These are phyloP conservation scores for Tyrophagus putrescentiae DNA, from an alignment of 1,140 invertebrate genomes.

Conservation along the genomic window DNA sequence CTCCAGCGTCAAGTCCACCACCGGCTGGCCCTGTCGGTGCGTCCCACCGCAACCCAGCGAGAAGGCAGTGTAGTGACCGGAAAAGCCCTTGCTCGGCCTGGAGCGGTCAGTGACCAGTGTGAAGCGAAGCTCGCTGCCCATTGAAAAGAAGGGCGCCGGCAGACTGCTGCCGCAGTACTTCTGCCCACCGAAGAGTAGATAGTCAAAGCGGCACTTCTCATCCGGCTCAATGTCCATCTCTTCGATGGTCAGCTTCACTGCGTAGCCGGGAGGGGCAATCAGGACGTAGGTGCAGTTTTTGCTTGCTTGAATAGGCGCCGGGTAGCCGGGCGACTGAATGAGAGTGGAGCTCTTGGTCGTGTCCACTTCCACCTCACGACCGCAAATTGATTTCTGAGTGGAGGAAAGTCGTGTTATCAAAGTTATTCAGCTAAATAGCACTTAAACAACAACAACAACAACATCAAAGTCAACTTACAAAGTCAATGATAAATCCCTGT, in stretches of 20 bases:
- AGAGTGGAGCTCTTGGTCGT: too few species aligned
- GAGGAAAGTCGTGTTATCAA: too few species aligned
- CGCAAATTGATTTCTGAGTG: too few species aligned
- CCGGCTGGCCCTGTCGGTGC: constrained; percentile 40
- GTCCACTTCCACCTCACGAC: too few species aligned
- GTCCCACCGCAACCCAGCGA: constrained; percentile 43
- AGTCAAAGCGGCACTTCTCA: constrained; percentile 32
- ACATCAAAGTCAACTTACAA: too few species aligned
- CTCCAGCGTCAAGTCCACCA: constrained; percentile 35
- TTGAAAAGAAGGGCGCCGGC: constrained; percentile 47
- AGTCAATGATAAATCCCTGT: constrained; percentile 48
- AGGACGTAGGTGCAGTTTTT: constrained; percentile 61
- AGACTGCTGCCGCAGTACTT: constrained; percentile 45
- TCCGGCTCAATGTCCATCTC: constrained; percentile 53
- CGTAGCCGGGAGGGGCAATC: constrained; percentile 41
- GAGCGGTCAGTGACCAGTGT: constrained; percentile 46
- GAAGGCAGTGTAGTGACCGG: constrained; percentile 51
- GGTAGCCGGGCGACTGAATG: constrained; percentile 60
- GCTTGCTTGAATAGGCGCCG: constrained; percentile 49
- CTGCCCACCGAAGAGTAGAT: constrained; percentile 49
- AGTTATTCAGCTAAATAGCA: too few species aligned
- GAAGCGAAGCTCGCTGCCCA: constrained; percentile 53
- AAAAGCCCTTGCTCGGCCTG: constrained; percentile 49
- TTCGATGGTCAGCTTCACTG: constrained; percentile 47
- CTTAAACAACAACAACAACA: too few species aligned